These are phyloP conservation scores for Odocoileus virginianus DNA, from an alignment of 2,113 vertebrate genomes.

Conservation along the genomic window DNA sequence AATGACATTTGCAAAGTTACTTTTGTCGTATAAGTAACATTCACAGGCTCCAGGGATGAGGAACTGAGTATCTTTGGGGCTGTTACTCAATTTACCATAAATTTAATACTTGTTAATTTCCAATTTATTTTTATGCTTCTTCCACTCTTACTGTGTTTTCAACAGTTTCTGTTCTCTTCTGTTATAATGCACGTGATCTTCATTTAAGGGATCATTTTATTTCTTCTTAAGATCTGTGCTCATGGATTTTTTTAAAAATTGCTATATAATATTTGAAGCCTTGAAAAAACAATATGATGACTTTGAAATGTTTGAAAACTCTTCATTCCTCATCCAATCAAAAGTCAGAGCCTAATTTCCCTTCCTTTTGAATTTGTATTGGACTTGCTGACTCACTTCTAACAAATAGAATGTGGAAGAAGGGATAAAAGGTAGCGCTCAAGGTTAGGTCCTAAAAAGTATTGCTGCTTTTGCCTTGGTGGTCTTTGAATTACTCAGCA, in stretches of 20 bases:
- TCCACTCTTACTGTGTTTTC: background rate
- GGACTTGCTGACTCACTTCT: background rate
- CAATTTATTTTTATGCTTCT: background rate
- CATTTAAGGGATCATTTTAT: background rate
- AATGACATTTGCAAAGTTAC: background rate
- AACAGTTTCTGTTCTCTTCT: background rate
- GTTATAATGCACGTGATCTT: background rate
- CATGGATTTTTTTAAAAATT: background rate
- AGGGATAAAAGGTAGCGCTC: background rate
- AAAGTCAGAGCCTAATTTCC: background rate
- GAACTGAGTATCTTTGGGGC: background rate
- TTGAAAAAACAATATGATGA: background rate
- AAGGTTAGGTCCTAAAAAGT: background rate
- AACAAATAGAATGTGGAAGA: background rate
- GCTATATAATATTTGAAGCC: background rate
- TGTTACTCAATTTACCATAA: background rate
- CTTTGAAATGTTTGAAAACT: background rate
- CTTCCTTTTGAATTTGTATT: background rate
- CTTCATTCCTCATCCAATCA: background rate
- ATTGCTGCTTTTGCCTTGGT: background rate
- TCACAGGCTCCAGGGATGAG: background rate
- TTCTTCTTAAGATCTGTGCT: background rate
- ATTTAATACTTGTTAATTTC: background rate
- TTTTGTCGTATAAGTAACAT: background rate
- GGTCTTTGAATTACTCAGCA: background rate